Base-by-base conservation (phyloP, 2,113 vertebrate species). In the Prietella phreatophila region DNA sequence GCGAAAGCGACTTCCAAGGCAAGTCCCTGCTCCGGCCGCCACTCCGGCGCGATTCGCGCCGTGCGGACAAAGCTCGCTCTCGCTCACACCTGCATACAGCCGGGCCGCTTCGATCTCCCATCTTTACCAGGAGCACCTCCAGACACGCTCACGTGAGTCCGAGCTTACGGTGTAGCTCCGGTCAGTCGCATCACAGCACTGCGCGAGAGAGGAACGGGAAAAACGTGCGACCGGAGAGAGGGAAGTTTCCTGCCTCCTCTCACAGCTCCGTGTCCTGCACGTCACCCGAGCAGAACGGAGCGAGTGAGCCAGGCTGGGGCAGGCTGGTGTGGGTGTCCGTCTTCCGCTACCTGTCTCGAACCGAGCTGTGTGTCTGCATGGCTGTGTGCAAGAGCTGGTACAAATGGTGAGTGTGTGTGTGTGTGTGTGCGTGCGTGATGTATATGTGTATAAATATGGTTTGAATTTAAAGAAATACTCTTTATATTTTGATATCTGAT, bases 321-420 rank as follows among this genome's bases (percentile, higher is more conserved):
- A 97, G 97, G 82, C 97, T 99, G 93, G 97, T 99, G 88, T 99
- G 98, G 98, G 97, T 99, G 90, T 97, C 97, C 0, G 98, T 99
- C 93, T 99, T 99, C 94, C 97, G 97, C 91, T 99, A 99, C 93
- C 95, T 99, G 91, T 97, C 95, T 86, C 97, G 97, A 92, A 95
- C 96, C 89, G 97, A 99, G 94, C 96, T 99, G 82, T 99, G 97
- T 90, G 95, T 98, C 91, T 99, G 98, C 95, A 99, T 99, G 98
- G 96, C 97, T 53, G 98, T 99, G 93, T 99, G 98, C 96, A 99
- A 98, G 95, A 98, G 97, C 92, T 99, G 98, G 98, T 97, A 99
- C 95, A 99, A 99, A 95, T 99, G 98, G 98, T 99, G 95, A 98
- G 97, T 42, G 39, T 42, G 39, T 42, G 39, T 39, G 39, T 42